These are phyloP conservation scores for Anas platyrhynchos DNA, from an alignment of 2,113 vertebrate species.

Conservation along the genomic window DNA sequence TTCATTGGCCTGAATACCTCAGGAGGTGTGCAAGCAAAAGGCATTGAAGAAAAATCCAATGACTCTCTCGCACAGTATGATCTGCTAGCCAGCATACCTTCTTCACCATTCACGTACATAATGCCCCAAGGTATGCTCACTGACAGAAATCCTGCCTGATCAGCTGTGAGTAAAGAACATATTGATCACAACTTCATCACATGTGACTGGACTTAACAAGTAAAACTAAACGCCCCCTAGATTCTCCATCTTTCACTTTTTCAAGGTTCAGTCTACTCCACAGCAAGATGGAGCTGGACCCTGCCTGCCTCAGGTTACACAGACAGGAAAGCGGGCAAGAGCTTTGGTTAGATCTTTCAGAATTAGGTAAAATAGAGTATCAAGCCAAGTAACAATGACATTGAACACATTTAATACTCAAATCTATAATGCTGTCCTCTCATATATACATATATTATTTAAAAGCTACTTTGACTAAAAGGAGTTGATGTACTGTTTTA, in stretches of 20 bases:
- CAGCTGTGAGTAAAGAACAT: neutral
- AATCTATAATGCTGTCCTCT: neutral
- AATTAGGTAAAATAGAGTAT: neutral
- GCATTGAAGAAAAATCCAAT: neutral
- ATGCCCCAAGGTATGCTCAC: neutral
- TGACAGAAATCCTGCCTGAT: neutral
- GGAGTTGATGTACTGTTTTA: neutral
- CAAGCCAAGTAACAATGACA: neutral
- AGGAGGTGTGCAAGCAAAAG: neutral
- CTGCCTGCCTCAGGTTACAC: neutral
- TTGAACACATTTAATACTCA: neutral
- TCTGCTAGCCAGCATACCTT: neutral
- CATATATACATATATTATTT: neutral
- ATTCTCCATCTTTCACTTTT: neutral
- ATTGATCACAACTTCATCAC: neutral
- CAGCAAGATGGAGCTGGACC: neutral
- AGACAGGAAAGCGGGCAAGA: neutral
- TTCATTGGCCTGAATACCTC: neutral
- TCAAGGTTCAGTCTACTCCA: neutral
- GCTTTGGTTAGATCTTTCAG: neutral
- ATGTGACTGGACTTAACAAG: neutral
- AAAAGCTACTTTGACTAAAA: neutral
- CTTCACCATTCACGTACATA: neutral
- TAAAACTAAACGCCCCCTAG: neutral
- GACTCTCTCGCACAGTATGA: neutral